Base-by-base conservation (phyloP, 92 coral and sea anemone genomes). In the Phenganax stokvisi region DNA sequence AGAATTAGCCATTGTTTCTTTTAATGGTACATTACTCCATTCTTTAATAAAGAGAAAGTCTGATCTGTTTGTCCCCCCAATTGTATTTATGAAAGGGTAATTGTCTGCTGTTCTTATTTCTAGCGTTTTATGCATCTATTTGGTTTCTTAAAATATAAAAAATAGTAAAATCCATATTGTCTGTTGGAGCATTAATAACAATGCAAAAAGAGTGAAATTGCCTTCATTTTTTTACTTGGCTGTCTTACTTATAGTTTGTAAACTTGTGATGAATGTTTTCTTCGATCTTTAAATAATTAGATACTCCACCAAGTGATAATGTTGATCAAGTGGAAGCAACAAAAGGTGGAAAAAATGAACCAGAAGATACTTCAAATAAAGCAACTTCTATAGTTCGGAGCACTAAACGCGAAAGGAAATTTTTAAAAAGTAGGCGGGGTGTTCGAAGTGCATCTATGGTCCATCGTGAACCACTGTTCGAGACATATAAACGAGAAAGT, bases 251-350 rank as follows among this genome's bases (percentile, higher is more conserved):
- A 37, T 37, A 20, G 25, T 20, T 20, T 20, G 25, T 20, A 20
- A 20, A 20, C 25, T 20, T 20, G 25, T 20, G 25, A 20, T 20
- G 25, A 37, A 37, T 37, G 5, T 37, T 37, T 37, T 37, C 47
- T 37, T 37, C 25, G 25, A 20, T 20, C 47, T 37, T 2, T 37
- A 1, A 37, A 37, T 37, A 37, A 37, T 1, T 37, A 37, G 47
- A 37, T 37, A 37, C 47, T 37, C 47, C 47, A 37, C 5, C 47
- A 5, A 37, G 5, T n/a, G 10, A 25, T 12, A 76, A 81, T 31
- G 80, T 58, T 56, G 84, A 84, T 77, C 81, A 77, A 72, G 87
- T 53, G 78, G 85, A 68, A 17, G 53, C 17, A 12, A 16, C 16
- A 16, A 66, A 57, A 44, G 62, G 47, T 7, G 31, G n/a, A 9